phyloP scores from a whole-genome alignment of 1,140 invertebrate genomes.

The Drosophila nasuta region DNA sequence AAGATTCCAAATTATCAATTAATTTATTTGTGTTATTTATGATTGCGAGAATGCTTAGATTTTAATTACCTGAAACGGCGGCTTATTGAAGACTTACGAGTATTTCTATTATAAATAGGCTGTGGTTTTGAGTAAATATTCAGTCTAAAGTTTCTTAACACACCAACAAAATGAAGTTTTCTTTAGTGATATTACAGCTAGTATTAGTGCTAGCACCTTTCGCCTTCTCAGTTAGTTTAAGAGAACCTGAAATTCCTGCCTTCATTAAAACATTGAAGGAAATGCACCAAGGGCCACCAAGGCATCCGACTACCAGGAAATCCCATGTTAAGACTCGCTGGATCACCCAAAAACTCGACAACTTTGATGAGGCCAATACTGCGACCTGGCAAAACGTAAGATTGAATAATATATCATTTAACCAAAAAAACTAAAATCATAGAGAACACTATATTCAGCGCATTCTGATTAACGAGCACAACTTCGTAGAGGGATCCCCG shows the following conservation, averaged over 20 bases:
- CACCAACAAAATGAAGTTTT: constrained; percentile 55
- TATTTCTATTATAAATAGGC: constrained; percentile 59
- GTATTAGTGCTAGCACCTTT: constrained; percentile 35
- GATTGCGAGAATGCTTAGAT: too few species aligned
- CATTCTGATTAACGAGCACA: constrained; percentile 88
- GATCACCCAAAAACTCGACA: constrained; percentile 86
- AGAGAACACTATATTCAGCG: constrained; percentile 22
- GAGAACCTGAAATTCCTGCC: constrained; percentile 12
- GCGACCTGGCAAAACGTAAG: constrained; percentile 86
- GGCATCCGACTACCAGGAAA: not conserved
- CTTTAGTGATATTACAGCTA: constrained; percentile 8
- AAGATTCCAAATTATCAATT: too few species aligned
- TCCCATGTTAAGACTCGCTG: constrained; percentile 54
- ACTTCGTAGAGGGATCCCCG: constrained; percentile 85
- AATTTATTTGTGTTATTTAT: too few species aligned
- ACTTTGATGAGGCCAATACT: constrained; percentile 89
- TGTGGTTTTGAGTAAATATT: constrained; percentile 26
- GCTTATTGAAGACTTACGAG: too few species aligned
- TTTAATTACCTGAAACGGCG: too few species aligned
- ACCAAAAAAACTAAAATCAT: not conserved
- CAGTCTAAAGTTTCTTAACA: constrained; percentile 56
- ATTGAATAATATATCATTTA: constrained; percentile 13
- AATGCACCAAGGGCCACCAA: constrained; percentile 58
- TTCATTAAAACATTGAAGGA: constrained; percentile 50
- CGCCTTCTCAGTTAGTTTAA: constrained; percentile 17